Conservation (phyloP, 2,888 invertebrate genomes). For the Schrankia costaestrigalis region DNA sequence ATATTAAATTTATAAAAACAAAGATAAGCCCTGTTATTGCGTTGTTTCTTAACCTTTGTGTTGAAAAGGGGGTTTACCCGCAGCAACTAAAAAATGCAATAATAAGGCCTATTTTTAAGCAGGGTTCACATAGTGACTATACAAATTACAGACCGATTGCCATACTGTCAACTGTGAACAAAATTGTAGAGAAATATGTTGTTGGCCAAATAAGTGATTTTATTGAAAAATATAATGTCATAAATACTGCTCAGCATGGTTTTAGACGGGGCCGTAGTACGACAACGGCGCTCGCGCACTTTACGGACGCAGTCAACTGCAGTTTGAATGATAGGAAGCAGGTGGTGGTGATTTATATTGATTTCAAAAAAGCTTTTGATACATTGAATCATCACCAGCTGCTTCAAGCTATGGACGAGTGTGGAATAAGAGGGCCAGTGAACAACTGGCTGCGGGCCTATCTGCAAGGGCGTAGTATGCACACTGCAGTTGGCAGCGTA, state of each 20-base stretch:
- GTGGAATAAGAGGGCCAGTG: conserved; percentile 4
- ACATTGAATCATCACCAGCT: conserved; percentile 5
- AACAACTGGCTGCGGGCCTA: conserved; percentile 7
- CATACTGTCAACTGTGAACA: too few species aligned
- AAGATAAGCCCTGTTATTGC: not conserved
- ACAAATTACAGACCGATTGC: too few species aligned
- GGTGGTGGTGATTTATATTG: too few species aligned
- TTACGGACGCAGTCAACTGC: not conserved
- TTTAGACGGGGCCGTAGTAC: not conserved
- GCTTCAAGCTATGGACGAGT: conserved; percentile 9
- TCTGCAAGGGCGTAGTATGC: too few species aligned
- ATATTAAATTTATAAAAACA: not conserved
- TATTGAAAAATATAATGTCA: not conserved
- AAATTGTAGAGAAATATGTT: too few species aligned
- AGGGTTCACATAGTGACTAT: too few species aligned
- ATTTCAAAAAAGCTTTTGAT: conserved; percentile 4
- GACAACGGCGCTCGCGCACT: not conserved
- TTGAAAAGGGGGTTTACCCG: too few species aligned
- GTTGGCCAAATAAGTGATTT: not conserved
- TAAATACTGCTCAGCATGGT: not conserved
- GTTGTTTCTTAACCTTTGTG: not conserved
- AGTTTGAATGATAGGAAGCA: not conserved
- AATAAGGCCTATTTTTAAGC: too few species aligned
- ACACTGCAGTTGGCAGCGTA: too few species aligned
- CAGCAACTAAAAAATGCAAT: too few species aligned